Percentiles rank a stretch among this genome's conserved stretches.
Conservation (phyloP, 2,113 vertebrate genomes). For the Piaya cayana region DNA sequence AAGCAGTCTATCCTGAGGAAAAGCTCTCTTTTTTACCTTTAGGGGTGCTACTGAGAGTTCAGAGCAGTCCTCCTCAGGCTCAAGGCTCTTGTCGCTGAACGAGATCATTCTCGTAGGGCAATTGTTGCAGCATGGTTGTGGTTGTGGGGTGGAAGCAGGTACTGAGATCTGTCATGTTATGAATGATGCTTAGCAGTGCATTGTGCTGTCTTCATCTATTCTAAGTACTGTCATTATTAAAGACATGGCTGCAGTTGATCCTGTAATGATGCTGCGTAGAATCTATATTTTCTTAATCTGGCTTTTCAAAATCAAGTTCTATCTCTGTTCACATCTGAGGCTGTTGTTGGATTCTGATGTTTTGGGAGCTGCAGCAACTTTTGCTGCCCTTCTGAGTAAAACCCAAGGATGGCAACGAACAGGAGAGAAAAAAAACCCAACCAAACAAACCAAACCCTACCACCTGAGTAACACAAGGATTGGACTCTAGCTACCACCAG, state of each 20-base stretch:
- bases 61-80: background rate
- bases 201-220: rapidly evolving
- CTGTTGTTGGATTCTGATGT: background rate
- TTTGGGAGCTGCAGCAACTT: background rate
- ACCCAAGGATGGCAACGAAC: background rate
- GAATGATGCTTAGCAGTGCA: background rate
- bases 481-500: background rate
- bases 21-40: background rate
- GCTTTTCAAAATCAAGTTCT: background rate
- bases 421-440: background rate
- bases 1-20: background rate
- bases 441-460: background rate
- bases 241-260: background rate
- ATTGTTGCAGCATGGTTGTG: background rate
- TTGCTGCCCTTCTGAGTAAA: background rate
- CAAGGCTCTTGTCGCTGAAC: background rate
- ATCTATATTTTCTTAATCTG: background rate
- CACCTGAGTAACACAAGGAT: background rate
- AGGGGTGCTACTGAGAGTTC: background rate
- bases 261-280: background rate
- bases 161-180: background rate
- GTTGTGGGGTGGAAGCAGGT: background rate
- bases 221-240: background rate
- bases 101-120: background rate
- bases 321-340: background rate